Evolutionary conservation across 2,888 invertebrate species (phyloP), one percentile per base, ranked within the genome.

Genomic region (Ormyrus thymus): DNA sequence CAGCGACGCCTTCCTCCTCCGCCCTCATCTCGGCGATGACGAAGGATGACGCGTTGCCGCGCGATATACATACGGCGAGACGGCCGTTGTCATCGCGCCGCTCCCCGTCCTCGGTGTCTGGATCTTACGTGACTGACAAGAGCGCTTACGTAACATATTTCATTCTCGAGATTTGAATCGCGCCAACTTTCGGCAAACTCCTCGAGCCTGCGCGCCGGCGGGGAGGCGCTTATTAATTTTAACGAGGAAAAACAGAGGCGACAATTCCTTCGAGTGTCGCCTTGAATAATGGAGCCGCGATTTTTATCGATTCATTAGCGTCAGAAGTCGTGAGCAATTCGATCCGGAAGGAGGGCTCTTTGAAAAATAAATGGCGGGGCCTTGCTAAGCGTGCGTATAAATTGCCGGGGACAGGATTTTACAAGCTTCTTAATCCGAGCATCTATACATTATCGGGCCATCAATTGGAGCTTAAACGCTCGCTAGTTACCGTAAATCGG

Each of bases 1-100:
- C 83, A 81, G 81, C 78, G 62, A 59, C 66, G 81, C 81, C 81
- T 83, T 81, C 74, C 51, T 58, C 58, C 71, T 83, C 81, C 74
- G 29, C 46, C 58, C 71, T 74, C 74, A 46, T 80, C 84, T 79
- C 78, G 81, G 82, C 80, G 84, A 84, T 85, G 86, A 84, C 84
- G 84, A 82, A 82, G 81, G 83, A 81, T 84, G 85, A 86, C 82
- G 82, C 82, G 74, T 79, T 78, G 53, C 45, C n/a, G 13, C 72
- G 71, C 81, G 81, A 81, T 79, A 81, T 78, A 78, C 70, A 53
- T 70, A 66, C 74, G 74, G 70, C 73, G 75, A 29, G 29, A 4
- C 29, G 29, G 29, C 29, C 29, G 29, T 29, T 29, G 29, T 29
- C 29, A 3, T 29, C 29, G 46, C 72, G 53, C 59, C 72, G 73